phyloP scores from a whole-genome alignment of 2,113 vertebrate genomes.

The Atlantisia rogersi region DNA sequence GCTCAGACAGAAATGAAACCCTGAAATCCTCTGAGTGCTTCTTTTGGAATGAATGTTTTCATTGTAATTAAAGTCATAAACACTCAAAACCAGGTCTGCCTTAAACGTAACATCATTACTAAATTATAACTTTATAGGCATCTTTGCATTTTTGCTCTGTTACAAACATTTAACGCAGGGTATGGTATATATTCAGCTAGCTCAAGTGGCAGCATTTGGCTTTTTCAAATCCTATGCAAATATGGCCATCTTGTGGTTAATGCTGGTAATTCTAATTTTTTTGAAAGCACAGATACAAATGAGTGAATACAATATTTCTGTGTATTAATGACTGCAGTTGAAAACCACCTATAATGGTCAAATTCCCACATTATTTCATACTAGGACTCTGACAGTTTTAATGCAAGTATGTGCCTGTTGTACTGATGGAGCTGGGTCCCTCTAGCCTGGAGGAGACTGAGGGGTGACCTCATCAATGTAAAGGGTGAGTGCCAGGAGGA shows the following conservation, averaged over 20 bases:
- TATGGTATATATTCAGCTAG: not conserved
- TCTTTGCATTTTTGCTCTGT: not conserved
- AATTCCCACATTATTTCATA: not conserved
- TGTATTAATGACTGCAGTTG: not conserved
- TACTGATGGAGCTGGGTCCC: not conserved
- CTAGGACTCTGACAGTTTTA: not conserved
- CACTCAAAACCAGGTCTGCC: not conserved
- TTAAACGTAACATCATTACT: not conserved
- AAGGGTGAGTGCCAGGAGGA: too few relatives aligned
- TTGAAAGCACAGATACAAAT: not conserved
- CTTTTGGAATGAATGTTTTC: not conserved
- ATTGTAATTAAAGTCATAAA: not conserved
- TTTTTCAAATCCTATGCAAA: constrained; percentile 57
- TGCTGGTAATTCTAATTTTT: not conserved
- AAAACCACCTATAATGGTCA: not conserved
- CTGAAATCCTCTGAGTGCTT: not conserved
- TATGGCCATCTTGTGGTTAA: constrained; percentile 78
- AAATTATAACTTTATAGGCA: not conserved
- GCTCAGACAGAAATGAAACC: not conserved
- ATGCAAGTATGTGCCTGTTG: not conserved
- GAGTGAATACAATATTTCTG: not conserved
- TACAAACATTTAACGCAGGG: not conserved
- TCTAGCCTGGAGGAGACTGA: too few relatives aligned
- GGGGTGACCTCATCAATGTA: too few relatives aligned
- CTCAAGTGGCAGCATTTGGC: not conserved